Evolutionary conservation across 92 coral and sea anemone species (phyloP).

Genomic region (Meandrina meandrites): DNA sequence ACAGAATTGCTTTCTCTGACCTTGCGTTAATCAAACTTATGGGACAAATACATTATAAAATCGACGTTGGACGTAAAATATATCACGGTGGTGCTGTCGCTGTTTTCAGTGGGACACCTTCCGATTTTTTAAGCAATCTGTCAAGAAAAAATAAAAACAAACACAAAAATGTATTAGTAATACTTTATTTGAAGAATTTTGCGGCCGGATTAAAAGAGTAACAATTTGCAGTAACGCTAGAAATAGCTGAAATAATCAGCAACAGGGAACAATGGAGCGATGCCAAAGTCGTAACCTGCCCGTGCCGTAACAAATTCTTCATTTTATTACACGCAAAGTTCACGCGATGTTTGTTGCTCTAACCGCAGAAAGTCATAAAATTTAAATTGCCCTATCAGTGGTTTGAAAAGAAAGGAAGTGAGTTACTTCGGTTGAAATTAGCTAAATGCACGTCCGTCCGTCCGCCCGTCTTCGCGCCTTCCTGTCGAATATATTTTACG

Average conservation of each 20-base stretch:
- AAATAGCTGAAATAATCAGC: neutral
- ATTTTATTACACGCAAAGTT: neutral
- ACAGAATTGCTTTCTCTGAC: conserved; percentile 16
- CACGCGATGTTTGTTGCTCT: conserved; percentile 12
- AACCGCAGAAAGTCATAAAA: conserved; percentile 30
- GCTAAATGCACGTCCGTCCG: neutral
- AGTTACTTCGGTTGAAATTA: conserved; percentile 5
- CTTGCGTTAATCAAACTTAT: conserved; percentile 22
- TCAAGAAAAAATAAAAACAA: conserved; percentile 15
- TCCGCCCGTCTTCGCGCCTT: neutral
- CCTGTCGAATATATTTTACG: conserved; percentile 6
- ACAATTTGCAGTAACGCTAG: conserved; percentile 12
- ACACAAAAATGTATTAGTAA: neutral
- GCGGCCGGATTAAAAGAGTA: neutral
- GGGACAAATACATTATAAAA: conserved; percentile 5
- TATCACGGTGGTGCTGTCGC: neutral
- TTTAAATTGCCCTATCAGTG: conserved; percentile 24
- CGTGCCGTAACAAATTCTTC: neutral
- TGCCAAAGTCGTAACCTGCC: neutral
- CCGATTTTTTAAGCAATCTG: conserved; percentile 11
- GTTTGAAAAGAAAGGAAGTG: neutral
- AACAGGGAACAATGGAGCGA: neutral
- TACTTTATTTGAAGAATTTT: neutral
- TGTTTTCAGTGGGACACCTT: neutral
- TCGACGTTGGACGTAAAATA: conserved; percentile 16